Base-by-base conservation (phyloP, 2,888 invertebrate species). In the Drosophila mercatorum region DNA sequence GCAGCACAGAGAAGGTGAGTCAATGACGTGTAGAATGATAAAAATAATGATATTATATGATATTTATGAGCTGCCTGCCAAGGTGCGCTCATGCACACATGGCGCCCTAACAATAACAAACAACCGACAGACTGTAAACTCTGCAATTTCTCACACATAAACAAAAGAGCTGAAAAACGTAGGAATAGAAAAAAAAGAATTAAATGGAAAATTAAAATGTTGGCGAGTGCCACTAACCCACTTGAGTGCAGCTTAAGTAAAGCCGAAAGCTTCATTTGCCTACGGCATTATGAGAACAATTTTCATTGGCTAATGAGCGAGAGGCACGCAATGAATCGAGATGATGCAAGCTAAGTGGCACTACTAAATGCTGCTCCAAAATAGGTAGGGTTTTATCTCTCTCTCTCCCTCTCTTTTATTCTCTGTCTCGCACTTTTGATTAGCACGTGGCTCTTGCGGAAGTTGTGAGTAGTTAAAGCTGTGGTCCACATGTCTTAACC, bases 1-100 rank as follows among this genome's bases (percentile, higher is more conserved):
- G 76, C 91, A 92, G 34, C 93, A 93, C 68, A 78, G 83, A 22
- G 91, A 91, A 70, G 93, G 93, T 93, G 81, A 92, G 91, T 88
- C 36, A 5, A 38, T 26, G 8, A 34, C 17, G 26, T 56, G 44
- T 12, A 8, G 38, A 34, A 40, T 26, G 31, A 12, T 51, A 43
- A 69, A 46, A 41, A 44, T 41, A 14, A 34, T 43, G 34, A 57
- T 60, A 46, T 55, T 64, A 41, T 58, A 58, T 46, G 57, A 61
- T 68, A 71, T 72, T 80, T 87, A 78, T 84, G 75, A 84, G 75
- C 61, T 74, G 82, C 47, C 56, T 69, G 82, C 47, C 60, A 40
- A 55, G 57, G 46, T 40, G 61, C 55, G 60, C 56, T 51, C 67
- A 59, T 36, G 58, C 76, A 75, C 72, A 82, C 63, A 80, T 80